A percentile compares a stretch with the other conserved stretches of the same genome.
Conservation (phyloP, 1,140 invertebrate genomes). For the Samia ricini region DNA sequence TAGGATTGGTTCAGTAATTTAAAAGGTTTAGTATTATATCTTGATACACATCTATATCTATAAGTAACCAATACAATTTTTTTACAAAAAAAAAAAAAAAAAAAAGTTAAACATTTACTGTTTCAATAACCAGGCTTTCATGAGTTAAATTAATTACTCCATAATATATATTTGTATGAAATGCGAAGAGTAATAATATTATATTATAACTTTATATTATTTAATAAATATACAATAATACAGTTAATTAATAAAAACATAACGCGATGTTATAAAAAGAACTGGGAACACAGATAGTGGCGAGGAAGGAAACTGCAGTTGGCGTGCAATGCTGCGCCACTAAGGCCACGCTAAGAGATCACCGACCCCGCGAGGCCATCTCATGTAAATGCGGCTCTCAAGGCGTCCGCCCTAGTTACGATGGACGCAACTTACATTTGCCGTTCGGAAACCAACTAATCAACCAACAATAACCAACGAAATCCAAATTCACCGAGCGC, state of each 20-base stretch:
- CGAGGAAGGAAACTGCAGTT: conserved; percentile 45
- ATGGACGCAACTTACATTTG: conserved; percentile 16
- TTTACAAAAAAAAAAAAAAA: too few species aligned
- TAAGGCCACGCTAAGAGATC: conserved; percentile 36
- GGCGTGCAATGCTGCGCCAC: conserved; percentile 21
- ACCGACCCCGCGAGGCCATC: conserved; percentile 38
- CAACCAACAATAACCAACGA: neutral
- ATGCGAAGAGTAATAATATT: too few species aligned
- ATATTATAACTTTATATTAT: too few species aligned
- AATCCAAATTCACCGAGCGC: neutral
- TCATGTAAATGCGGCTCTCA: conserved; percentile 42
- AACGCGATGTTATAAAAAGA: conserved; percentile 5
- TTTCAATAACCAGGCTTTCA: too few species aligned
- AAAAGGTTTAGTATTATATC: too few species aligned
- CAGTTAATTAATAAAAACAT: conserved; percentile 4
- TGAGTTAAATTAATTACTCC: conserved; percentile 2
- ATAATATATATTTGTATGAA: neutral
- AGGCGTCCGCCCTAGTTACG: conserved; percentile 43
- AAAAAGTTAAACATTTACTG: too few species aligned
- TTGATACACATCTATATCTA: too few species aligned
- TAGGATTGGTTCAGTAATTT: too few species aligned
- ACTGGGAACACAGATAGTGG: conserved; percentile 27
- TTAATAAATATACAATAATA: too few species aligned
- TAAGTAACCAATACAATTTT: too few species aligned
- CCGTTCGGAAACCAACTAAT: neutral